phyloP scores from a whole-genome alignment of 2,797 vertebrate genomes.

The Rhadinocentrus ornatus region DNA sequence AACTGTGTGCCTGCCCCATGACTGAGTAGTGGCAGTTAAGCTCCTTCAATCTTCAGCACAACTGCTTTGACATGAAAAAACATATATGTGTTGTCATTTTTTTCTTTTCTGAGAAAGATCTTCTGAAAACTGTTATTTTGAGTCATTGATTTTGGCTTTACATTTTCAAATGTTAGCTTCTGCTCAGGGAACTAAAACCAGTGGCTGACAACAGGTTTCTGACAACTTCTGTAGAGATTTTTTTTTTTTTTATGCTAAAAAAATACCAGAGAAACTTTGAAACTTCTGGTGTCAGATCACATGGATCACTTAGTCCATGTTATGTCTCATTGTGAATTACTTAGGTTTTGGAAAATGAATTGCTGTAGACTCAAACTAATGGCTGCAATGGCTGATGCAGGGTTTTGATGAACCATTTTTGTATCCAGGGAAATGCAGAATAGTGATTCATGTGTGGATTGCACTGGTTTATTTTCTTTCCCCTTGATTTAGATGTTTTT shows the following conservation, averaged over 20 bases:
- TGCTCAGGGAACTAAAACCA: slow-evolving; percentile 6
- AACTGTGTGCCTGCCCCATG: background rate
- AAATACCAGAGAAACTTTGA: slow-evolving; percentile 37
- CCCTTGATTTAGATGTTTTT: slow-evolving; percentile 3
- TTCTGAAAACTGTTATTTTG: background rate
- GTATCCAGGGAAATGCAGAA: slow-evolving; percentile 28
- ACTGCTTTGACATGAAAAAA: background rate
- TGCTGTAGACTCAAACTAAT: slow-evolving; percentile 37
- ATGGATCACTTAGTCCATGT: slow-evolving; percentile 41
- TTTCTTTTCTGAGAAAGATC: slow-evolving; percentile 4
- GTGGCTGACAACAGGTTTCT: slow-evolving; percentile 8
- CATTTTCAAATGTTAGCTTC: slow-evolving; percentile 3
- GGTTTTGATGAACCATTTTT: slow-evolving; percentile 37
- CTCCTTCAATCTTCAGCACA: background rate
- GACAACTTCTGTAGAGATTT: slow-evolving; percentile 8
- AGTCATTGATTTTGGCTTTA: slow-evolving; percentile 7
- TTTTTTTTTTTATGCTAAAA: slow-evolving; percentile 5
- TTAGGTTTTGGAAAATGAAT: slow-evolving; percentile 53
- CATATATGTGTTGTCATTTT: background rate
- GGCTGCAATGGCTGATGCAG: slow-evolving; percentile 25
- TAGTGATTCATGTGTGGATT: slow-evolving; percentile 30
- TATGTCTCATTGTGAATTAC: slow-evolving; percentile 44
- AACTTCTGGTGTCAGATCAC: slow-evolving; percentile 41
- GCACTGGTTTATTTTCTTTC: background rate
- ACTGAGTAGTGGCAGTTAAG: background rate